phyloP scores from a whole-genome alignment of 2,888 invertebrate species.

The Dastarcus helophoroides region DNA sequence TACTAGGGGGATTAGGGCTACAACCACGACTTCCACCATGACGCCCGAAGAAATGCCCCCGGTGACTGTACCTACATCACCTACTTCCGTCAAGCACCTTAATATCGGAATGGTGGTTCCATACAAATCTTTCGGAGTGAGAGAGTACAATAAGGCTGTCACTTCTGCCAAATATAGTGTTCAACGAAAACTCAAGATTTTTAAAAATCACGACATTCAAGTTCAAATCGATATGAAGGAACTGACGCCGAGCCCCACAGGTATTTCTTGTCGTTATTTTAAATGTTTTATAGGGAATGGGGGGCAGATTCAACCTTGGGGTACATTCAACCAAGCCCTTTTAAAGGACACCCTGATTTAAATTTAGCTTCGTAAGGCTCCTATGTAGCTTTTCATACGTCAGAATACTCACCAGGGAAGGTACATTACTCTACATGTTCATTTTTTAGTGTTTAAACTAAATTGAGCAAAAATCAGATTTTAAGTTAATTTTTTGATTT shows the following conservation, averaged over 20 bases:
- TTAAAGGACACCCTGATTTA: too few relatives aligned
- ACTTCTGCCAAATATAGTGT: slow-evolving; percentile 54
- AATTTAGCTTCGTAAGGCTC: too few relatives aligned
- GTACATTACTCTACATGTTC: too few relatives aligned
- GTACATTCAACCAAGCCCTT: too few relatives aligned
- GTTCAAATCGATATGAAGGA: slow-evolving; percentile 59
- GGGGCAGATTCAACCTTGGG: too few relatives aligned
- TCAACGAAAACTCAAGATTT: slow-evolving; percentile 55
- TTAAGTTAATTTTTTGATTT: too few relatives aligned
- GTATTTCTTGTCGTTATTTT: too few relatives aligned
- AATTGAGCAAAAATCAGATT: too few relatives aligned
- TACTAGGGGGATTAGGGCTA: slow-evolving; percentile 22
- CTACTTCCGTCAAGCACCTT: slow-evolving; percentile 23
- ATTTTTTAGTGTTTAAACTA: too few relatives aligned
- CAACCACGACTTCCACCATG: slow-evolving; percentile 22
- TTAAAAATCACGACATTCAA: slow-evolving; percentile 58
- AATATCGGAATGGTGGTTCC: slow-evolving; percentile 67
- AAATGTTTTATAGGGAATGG: too few relatives aligned
- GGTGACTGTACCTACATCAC: slow-evolving; percentile 9
- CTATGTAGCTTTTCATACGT: too few relatives aligned
- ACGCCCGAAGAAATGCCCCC: slow-evolving; percentile 22
- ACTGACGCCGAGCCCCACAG: slow-evolving; percentile 65
- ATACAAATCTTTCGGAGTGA: slow-evolving; percentile 61
- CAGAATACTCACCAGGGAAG: too few relatives aligned
- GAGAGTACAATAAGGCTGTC: slow-evolving; percentile 61